Evolutionary conservation across 2,888 invertebrate genomes (phyloP).

Genomic region (Scaptomyza parva): DNA sequence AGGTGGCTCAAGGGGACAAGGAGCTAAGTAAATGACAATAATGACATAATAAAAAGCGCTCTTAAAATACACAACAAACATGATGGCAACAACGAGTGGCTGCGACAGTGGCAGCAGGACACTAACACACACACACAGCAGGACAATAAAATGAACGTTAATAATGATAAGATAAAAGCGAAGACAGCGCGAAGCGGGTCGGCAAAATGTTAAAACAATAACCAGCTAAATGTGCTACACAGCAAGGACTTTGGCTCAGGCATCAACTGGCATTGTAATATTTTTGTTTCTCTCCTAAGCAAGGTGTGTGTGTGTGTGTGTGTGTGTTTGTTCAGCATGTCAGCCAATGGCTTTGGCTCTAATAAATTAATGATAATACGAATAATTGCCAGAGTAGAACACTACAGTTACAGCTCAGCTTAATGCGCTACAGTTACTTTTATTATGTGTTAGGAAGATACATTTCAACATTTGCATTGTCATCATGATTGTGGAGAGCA

Average conservation of each 20-base stretch:
- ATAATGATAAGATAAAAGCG: constrained; percentile 78
- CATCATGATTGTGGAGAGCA: constrained; percentile 12
- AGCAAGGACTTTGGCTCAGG: constrained; percentile 43
- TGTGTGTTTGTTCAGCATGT: constrained; percentile 31
- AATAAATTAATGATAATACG: constrained; percentile 76
- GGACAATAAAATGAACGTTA: constrained; percentile 79
- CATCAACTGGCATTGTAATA: constrained; percentile 53
- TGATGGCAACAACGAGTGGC: constrained; percentile 64
- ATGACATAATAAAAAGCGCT: constrained; percentile 79
- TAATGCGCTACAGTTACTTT: constrained; percentile 21
- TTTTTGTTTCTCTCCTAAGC: constrained; percentile 11
- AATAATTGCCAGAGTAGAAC: constrained; percentile 36
- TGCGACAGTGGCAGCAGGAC: constrained; percentile 20
- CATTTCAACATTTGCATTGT: constrained; percentile 14
- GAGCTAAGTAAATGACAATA: constrained; percentile 75
- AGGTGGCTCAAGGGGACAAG: constrained; percentile 13
- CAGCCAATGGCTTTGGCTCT: constrained; percentile 50
- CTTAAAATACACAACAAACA: constrained; percentile 72
- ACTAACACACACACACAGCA: constrained; percentile 35
- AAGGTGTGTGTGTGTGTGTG: constrained; percentile 21
- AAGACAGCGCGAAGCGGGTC: constrained; percentile 50
- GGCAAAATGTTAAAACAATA: constrained; percentile 77
- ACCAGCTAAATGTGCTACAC: constrained; percentile 75
- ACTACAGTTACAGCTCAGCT: constrained; percentile 34
- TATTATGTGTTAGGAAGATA: constrained; percentile 3